A percentile compares a stretch with the other conserved stretches of the same genome.
Evolutionary conservation across 2,113 vertebrate species (phyloP).

Genomic region (Ammospiza nelsoni): DNA sequence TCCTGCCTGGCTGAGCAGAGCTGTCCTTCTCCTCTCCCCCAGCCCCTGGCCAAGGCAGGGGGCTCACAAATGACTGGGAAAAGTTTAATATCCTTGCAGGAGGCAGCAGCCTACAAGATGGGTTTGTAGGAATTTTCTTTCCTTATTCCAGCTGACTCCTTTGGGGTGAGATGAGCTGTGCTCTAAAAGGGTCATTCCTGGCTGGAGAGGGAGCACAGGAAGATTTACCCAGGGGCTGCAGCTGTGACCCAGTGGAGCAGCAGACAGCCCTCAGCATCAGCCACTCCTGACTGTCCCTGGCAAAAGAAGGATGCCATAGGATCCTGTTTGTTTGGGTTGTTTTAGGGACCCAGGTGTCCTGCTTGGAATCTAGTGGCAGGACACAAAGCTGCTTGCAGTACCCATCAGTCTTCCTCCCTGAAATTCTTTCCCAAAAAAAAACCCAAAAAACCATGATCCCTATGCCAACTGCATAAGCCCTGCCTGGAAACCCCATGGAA

Average conservation of each 20-base stretch:
- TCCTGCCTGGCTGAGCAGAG: not conserved
- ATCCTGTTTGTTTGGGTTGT: not conserved
- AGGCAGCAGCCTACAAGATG: not conserved
- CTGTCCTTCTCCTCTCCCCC: not conserved
- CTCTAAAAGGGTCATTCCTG: not conserved
- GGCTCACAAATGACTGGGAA: not conserved
- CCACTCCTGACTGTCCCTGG: not conserved
- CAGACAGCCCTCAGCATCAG: not conserved
- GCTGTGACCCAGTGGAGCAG: not conserved
- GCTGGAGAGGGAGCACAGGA: not conserved
- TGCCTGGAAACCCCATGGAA: not conserved
- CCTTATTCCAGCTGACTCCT: not conserved
- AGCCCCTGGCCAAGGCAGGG: not conserved
- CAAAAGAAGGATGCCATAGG: not conserved
- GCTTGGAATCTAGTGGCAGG: not conserved
- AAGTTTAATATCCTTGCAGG: not conserved
- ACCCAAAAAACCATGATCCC: not conserved
- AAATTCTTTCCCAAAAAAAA: not conserved
- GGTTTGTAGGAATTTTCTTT: not conserved
- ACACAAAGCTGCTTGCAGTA: not conserved
- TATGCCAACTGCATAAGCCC: not conserved
- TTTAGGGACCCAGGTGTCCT: not conserved
- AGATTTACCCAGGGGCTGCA: not conserved
- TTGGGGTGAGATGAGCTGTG: not conserved
- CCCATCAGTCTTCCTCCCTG: not conserved